Base-by-base conservation (phyloP, 2,797 vertebrate species). In the Chlorospingus flavigularis region DNA sequence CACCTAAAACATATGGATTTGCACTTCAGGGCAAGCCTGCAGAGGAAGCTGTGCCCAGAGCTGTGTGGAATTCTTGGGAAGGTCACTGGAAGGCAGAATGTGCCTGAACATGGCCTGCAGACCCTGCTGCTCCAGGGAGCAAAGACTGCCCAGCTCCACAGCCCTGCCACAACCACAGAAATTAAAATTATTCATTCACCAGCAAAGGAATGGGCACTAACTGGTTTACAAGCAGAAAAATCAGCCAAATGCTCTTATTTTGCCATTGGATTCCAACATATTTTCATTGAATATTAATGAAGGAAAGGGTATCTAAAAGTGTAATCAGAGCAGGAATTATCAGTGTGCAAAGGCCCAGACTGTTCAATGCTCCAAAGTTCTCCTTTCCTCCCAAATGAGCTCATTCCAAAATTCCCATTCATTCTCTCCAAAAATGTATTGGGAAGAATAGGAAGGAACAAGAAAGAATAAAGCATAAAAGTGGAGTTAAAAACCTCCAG, bases 1-100 rank as follows among this genome's bases (percentile, higher is more conserved):
- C 90, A 76, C 92, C 82, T 71, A n/a, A 94, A 96, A 92, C 96
- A 97, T 50, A 77, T 97, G 97, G 95, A 86, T 97, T 96, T 97
- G 95, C 79, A 93, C 94, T 98, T 95, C 90, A 81, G 89, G 92
- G 92, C 89, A 97, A 92, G 88, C 24, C 84, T 61, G 25, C 86
- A 88, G 86, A 70, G 78, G 45, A 79, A 83, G 26, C 42, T 47
- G 78, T 76, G 95, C 67, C 89, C 96, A 94, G 81, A 95, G 90
- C 17, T 65, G 82, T 62, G 62, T 84, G 93, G 92, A 90, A 95
- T 94, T 94, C 89, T 95, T 88, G 20, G 67, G 57, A 92, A 93
- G 94, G 96, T 96, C 95, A 95, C 73, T 93, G 43, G 4, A 57
- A 96, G 82, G 82, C 82, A 94, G 63, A 92, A 88, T 31, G 61